Base-by-base conservation (phyloP, 2,888 invertebrate species). In the Eudasyphora cyanicolor region DNA sequence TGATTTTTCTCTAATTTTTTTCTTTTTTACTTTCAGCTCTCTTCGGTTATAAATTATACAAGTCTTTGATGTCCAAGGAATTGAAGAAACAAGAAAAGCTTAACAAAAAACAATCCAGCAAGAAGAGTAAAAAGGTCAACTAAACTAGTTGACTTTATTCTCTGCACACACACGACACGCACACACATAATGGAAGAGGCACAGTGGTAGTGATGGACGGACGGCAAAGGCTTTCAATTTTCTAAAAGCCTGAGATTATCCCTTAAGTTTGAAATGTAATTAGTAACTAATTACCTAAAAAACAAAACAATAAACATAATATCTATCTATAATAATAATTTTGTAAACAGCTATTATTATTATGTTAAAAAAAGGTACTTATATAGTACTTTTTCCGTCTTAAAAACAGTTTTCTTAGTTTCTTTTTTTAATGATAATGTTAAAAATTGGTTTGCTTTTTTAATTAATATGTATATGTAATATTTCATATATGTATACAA, bases 21-120 rank as follows among this genome's bases (percentile, higher is more conserved):
- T 85, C 89, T 54, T 73, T 70, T 73, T 89, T 88, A 85, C 81
- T 95, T 95, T 8, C 94, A 97, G 97, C 95, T 82, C 96, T 97
- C 93, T 96, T 97, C 92, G 96, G 96, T 84, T 97, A 96, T 93
- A 97, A 96, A 92, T 93, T 98, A 74, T 96, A 96, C 93, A 95
- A 95, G 92, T 96, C 96, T 76, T 93, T 97, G 86, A 94, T 94
- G 87, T 96, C 96, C 29, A 96, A 96, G 89, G 95, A 97, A 87
- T 92, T 93, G 82, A 95, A 95, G 88, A 94, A 94, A 86, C 96
- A 97, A 90, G 97, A 97, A 89, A 97, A 97, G 92, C 95, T 94
- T 89, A 96, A 95, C 89, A 93, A 94, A 81, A 97, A 96, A 90
- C 95, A 96, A 88, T 93, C 95, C 91, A n/a, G n/a, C n/a, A 96